These are phyloP conservation scores for Macrostomum cliftonense DNA, from an alignment of 2,888 invertebrate species.

Conservation along the genomic window DNA sequence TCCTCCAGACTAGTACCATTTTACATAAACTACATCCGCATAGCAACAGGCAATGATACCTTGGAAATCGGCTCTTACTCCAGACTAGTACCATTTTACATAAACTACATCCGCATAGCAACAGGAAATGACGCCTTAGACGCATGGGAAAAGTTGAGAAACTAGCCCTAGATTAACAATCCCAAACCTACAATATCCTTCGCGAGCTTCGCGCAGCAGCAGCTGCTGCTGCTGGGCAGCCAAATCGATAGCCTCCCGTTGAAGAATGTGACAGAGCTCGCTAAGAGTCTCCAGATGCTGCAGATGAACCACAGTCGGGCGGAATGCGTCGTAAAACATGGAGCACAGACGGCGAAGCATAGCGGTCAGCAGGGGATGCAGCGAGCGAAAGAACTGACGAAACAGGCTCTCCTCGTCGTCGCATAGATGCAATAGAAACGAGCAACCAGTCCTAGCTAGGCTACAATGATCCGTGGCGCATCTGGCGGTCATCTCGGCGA, in stretches of 20 bases:
- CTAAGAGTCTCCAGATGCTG: constrained; percentile 90
- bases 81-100: too few relatives aligned
- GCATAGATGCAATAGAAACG: constrained; percentile 73
- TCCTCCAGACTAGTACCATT: too few relatives aligned
- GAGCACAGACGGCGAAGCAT: constrained; percentile 68
- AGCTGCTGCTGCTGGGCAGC: not conserved
- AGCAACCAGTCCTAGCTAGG: constrained; percentile 58
- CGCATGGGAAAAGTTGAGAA: too few relatives aligned
- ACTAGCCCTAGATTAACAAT: too few relatives aligned
- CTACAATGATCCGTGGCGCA: constrained; percentile 55
- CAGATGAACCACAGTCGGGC: constrained; percentile 82
- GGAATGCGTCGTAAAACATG: constrained; percentile 67
- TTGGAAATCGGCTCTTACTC: too few relatives aligned
- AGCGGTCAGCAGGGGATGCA: constrained; percentile 41
- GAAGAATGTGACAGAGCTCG: constrained; percentile 77
- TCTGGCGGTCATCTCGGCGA: constrained; percentile 48
- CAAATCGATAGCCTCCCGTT: constrained; percentile 42
- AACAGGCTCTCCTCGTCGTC: constrained; percentile 81
- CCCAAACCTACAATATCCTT: too few relatives aligned
- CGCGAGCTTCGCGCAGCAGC: not conserved
- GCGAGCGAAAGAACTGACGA: constrained; percentile 63
- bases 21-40: too few relatives aligned
- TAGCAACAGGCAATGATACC: too few relatives aligned
- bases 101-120: too few relatives aligned
- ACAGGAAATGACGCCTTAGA: too few relatives aligned